phyloP scores from a whole-genome alignment of 2,113 vertebrate genomes.

The Peromyscus leucopus region DNA sequence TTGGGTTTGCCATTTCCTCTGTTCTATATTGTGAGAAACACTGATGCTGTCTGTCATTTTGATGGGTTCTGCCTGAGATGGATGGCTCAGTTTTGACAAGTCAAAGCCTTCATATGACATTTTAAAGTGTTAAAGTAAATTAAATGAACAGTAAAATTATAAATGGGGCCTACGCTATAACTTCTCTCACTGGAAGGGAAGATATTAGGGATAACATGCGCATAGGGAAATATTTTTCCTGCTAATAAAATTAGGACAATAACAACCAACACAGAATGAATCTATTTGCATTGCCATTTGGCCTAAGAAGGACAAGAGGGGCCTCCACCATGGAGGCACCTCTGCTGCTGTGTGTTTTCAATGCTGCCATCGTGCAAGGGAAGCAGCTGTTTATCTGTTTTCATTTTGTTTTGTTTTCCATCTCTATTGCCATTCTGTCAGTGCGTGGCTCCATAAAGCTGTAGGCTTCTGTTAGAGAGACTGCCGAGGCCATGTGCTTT shows the following conservation, averaged over 20 bases:
- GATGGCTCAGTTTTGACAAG: constrained; percentile 49
- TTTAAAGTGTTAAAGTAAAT: constrained; percentile 64
- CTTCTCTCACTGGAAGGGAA: constrained; percentile 31
- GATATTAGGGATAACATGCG: constrained; percentile 13
- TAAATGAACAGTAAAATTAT: constrained; percentile 67
- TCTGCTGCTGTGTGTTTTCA: not conserved
- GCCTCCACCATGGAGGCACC: not conserved
- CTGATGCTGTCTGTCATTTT: not conserved
- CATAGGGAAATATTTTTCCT: constrained; percentile 49
- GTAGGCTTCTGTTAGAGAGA: constrained; percentile 72
- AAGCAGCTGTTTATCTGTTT: constrained; percentile 80
- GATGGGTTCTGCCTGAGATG: not conserved
- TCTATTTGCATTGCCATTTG: constrained; percentile 27
- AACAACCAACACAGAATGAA: constrained; percentile 46
- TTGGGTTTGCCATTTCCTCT: not conserved
- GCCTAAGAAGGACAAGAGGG: not conserved
- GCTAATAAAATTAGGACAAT: constrained; percentile 71
- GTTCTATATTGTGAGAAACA: not conserved
- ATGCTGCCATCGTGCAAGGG: constrained; percentile 1
- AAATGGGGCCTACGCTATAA: constrained; percentile 26
- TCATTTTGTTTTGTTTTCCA: constrained; percentile 75
- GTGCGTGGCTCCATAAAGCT: constrained; percentile 76
- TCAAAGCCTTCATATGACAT: not conserved
- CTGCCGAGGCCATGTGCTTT: constrained; percentile 35
- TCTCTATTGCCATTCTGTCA: constrained; percentile 66